Percentiles rank a stretch among this genome's conserved stretches.
phyloP scores from a whole-genome alignment of 2,888 invertebrate genomes.

The Drosophila anceps region DNA sequence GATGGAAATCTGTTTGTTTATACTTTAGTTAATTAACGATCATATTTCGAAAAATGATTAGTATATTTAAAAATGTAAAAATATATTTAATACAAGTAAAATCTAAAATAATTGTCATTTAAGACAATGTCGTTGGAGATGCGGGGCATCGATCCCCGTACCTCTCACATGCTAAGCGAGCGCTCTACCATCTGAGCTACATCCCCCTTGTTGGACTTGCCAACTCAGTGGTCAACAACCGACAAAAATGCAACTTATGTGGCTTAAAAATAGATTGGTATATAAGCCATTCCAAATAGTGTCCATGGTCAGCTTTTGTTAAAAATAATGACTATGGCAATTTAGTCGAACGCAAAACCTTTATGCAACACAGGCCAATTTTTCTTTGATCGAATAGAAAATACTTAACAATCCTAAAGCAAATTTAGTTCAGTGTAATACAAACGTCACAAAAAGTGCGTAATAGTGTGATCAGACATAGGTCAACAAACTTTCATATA shows the following conservation, averaged over 20 bases:
- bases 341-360: slow-evolving; percentile 15
- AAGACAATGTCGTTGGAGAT: slow-evolving; percentile 76
- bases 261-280: slow-evolving; percentile 11
- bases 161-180: slow-evolving; percentile 86
- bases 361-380: not conserved
- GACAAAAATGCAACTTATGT: not conserved
- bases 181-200: slow-evolving; percentile 86
- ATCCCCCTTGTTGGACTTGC: slow-evolving; percentile 57
- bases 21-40: not conserved
- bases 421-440: not conserved
- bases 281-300: slow-evolving; percentile 11
- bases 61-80: too few relatives aligned
- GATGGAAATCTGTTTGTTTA: too few relatives aligned
- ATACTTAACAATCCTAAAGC: not conserved
- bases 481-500: too few relatives aligned
- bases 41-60: too few relatives aligned
- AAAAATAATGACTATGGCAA: not conserved
- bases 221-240: slow-evolving; percentile 8
- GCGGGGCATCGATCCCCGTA: slow-evolving; percentile 86
- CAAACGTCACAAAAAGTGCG: not conserved
- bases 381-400: not conserved
- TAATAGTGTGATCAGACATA: not conserved
- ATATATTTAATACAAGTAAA: too few relatives aligned
- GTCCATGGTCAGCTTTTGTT: slow-evolving; percentile 13
- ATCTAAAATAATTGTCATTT: not conserved